Evolutionary conservation across 2,113 vertebrate species (phyloP).

Genomic region (Chaenocephalus aceratus): DNA sequence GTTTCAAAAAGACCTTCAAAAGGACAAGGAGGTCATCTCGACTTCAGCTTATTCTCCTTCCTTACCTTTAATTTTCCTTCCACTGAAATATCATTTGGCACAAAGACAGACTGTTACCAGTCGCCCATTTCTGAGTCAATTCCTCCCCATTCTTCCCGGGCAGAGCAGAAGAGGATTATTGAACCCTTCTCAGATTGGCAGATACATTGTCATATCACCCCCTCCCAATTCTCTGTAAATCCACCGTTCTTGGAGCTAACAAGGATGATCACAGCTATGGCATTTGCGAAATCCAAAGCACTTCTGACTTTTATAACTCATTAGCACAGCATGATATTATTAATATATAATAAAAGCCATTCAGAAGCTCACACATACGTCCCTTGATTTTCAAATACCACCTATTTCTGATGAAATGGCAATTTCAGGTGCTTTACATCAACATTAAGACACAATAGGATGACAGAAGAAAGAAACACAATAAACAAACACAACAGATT

Average conservation of each 20-base stretch:
- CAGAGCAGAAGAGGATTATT: conserved; percentile 49
- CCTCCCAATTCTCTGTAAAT: conserved; percentile 46
- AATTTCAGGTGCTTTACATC: no score
- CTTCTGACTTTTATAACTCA: background rate
- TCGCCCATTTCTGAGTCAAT: conserved; percentile 17
- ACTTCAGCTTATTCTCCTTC: conserved; percentile 2
- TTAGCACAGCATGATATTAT: background rate
- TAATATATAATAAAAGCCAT: background rate
- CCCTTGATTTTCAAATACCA: background rate
- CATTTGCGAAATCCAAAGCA: conserved; percentile 2
- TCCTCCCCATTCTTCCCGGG: conserved; percentile 8
- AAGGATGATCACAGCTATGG: conserved; percentile 1
- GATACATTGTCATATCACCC: conserved; percentile 56
- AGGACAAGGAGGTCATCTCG: conserved; percentile 21
- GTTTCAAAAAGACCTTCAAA: conserved; percentile 25
- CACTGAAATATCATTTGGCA: background rate
- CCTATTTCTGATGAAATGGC: background rate
- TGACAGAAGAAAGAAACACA: no score
- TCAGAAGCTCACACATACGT: background rate
- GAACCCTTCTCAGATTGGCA: conserved; percentile 30
- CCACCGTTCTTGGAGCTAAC: background rate
- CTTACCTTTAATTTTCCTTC: conserved; percentile 11
- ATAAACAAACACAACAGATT: no score
- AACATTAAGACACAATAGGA: no score
- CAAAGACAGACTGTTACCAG: background rate